Percentiles rank a stretch among this genome's conserved stretches.
Evolutionary conservation across 2,888 invertebrate genomes (phyloP).

Genomic region (Philereme vetulata): DNA sequence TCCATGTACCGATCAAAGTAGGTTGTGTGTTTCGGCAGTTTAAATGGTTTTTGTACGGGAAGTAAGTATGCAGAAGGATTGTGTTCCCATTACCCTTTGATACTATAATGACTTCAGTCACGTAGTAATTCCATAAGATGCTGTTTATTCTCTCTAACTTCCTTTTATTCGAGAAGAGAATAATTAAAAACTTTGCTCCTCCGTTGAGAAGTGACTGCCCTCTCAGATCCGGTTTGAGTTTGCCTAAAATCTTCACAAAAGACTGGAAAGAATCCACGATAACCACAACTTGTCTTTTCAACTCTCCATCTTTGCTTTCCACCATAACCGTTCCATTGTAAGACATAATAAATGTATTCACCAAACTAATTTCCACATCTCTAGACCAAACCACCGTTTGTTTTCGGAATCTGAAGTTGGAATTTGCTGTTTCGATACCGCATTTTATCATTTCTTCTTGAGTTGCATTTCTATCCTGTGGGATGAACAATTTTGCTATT

Average conservation of each 20-base stretch:
- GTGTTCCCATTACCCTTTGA: slow-evolving; percentile 40
- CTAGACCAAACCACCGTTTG: slow-evolving; percentile 52
- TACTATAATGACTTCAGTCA: slow-evolving; percentile 56
- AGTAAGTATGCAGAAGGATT: slow-evolving; percentile 57
- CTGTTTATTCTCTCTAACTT: slow-evolving; percentile 54
- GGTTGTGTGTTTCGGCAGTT: slow-evolving; percentile 61
- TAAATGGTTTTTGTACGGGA: slow-evolving; percentile 58
- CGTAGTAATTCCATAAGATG: slow-evolving; percentile 60
- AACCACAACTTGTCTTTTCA: slow-evolving; percentile 59
- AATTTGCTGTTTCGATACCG: slow-evolving; percentile 56
- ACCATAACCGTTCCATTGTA: slow-evolving; percentile 61
- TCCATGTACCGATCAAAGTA: slow-evolving; percentile 51
- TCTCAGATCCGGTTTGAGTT: slow-evolving; percentile 60
- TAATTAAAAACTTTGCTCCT: slow-evolving; percentile 56
- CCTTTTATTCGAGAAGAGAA: slow-evolving; percentile 49
- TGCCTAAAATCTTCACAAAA: slow-evolving; percentile 51
- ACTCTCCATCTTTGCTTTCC: slow-evolving; percentile 49
- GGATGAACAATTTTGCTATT: slow-evolving; percentile 27
- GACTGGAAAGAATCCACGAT: slow-evolving; percentile 56
- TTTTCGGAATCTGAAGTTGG: slow-evolving; percentile 55
- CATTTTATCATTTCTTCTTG: slow-evolving; percentile 46
- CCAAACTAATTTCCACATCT: slow-evolving; percentile 51
- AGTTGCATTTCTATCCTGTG: slow-evolving; percentile 25
- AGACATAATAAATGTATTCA: slow-evolving; percentile 51
- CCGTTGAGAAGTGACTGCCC: slow-evolving; percentile 59